Base-by-base conservation (phyloP, 23 tunicate species). In the Styela clava region DNA sequence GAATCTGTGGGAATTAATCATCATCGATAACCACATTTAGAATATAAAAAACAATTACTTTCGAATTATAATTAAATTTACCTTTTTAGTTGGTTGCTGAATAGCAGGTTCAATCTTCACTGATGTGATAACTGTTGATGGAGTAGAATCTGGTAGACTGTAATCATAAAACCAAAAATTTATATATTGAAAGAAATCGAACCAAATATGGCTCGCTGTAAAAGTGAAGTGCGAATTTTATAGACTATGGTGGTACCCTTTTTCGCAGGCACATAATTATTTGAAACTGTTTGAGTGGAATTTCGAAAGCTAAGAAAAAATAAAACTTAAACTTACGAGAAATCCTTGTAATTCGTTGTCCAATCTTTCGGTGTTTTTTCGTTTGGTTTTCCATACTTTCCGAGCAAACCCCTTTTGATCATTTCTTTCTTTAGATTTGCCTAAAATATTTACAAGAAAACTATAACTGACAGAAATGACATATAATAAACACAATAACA, bases 371-470 rank as follows among this genome's bases (percentile, higher is more conserved):
- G 99, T 3, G 99, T 96, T 25, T 91, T 84, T 56, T 96, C 99
- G 82, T 96, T 96, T 34, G 97, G 94, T 78, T 96, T 91, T 2
- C 99, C 99, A 61, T 83, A 85, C 63, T 96, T 85, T 44, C 86
- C 95, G 23, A 96, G 84, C 65, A 96, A 52, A 32, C 99, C 99
- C 64, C 85, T 61, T 69, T 96, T 96, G 73, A 96, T 96, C 99
- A 96, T 96, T 33, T 72, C 63, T 77, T 96, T 96, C 69, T 96
- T 96, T 61, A 96, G 35, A 16, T 89, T 51, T 3, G 99, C 99
- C 98, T 93, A 64, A 71, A 67, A 61, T 9, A 71, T 72, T 20
- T 26, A n/a, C n/a, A 33, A 1, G 21, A 0, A 74, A 0, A 16
- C 19, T 31, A 16, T n/a, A n/a, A n/a, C n/a, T n/a, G n/a, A n/a